These are phyloP conservation scores for Cololabis saira DNA, from an alignment of 2,113 vertebrate species.

Conservation along the genomic window DNA sequence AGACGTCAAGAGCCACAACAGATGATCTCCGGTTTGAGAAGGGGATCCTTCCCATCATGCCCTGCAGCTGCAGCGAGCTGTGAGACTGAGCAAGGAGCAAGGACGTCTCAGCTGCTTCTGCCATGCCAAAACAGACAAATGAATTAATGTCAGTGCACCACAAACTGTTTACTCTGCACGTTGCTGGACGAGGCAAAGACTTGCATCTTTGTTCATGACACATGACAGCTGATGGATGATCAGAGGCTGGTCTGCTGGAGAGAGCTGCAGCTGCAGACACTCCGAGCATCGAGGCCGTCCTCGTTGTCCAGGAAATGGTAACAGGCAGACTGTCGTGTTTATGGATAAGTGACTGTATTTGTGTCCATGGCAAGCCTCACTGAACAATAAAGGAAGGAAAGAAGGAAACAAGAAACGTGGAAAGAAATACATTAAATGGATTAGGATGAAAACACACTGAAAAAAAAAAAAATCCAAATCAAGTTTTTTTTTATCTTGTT, in stretches of 20 bases:
- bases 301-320: neutral
- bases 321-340: neutral
- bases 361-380: constrained; percentile 10
- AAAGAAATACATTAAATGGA: neutral
- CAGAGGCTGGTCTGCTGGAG: neutral
- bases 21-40: neutral
- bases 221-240: neutral
- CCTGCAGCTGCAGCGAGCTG: neutral
- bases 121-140: neutral
- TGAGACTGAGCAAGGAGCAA: neutral
- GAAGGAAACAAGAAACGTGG: neutral
- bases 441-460: neutral
- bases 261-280: neutral
- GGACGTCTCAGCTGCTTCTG: neutral
- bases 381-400: neutral
- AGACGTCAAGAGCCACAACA: neutral
- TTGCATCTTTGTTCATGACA: too few species aligned
- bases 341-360: neutral
- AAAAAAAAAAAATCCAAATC: rapidly evolving
- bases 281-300: neutral
- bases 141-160: constrained; percentile 1
- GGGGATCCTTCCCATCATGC: neutral
- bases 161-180: neutral
- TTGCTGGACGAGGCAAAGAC: too few species aligned
- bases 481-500: neutral